Percentiles rank a stretch among this genome's conserved stretches.
These are phyloP conservation scores for Trisateles emortualis DNA, from an alignment of 2,888 invertebrate species.

Conservation along the genomic window DNA sequence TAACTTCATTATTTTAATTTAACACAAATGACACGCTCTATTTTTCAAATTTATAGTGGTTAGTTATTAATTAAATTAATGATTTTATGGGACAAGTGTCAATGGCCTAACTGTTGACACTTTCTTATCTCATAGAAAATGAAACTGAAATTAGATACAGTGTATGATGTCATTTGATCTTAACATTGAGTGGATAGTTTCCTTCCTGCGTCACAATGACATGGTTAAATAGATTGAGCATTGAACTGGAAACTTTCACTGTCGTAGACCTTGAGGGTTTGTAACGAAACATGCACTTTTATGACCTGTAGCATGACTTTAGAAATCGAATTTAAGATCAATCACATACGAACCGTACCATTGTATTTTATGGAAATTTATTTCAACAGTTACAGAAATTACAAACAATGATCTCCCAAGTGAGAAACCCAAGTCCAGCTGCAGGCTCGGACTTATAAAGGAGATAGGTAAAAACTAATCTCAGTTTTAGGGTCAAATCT, in stretches of 20 bases:
- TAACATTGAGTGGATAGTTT: slow-evolving; percentile 32
- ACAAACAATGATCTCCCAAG: not conserved
- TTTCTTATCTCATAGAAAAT: not conserved
- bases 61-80: slow-evolving; percentile 19
- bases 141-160: slow-evolving; percentile 18
- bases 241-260: slow-evolving; percentile 40
- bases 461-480: not conserved
- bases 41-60: slow-evolving; percentile 28
- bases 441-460: not conserved
- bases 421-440: slow-evolving; percentile 2
- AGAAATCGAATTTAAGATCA: not conserved
- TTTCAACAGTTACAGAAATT: slow-evolving; percentile 12
- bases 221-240: slow-evolving; percentile 23
- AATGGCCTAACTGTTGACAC: not conserved
- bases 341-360: no score
- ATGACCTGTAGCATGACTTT: not conserved
- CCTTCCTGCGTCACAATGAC: slow-evolving; percentile 24
- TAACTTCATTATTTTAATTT: slow-evolving; percentile 33
- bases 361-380: not conserved
- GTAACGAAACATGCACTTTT: not conserved
- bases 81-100: slow-evolving; percentile 12
- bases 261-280: slow-evolving; percentile 1
- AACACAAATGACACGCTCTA: slow-evolving; percentile 28
- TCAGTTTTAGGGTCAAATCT: not conserved
- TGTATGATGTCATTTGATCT: slow-evolving; percentile 31